These are phyloP conservation scores for Serranus cabrilla DNA, from an alignment of 2,797 vertebrate species.

Conservation along the genomic window DNA sequence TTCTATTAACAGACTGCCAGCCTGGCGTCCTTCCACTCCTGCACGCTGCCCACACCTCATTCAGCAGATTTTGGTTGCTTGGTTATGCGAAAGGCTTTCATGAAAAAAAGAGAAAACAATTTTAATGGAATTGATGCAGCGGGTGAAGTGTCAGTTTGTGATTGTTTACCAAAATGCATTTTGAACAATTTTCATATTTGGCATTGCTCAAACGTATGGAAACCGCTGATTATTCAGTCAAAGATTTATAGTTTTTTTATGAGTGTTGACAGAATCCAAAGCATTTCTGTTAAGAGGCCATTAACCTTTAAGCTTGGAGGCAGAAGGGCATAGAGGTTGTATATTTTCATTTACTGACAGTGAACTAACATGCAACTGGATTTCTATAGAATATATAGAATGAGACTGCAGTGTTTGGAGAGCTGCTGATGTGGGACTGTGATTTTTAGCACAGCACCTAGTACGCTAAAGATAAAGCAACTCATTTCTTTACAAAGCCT, in stretches of 20 bases:
- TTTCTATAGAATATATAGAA: not conserved
- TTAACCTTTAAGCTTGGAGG: not conserved
- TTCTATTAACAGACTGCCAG: conserved; percentile 61
- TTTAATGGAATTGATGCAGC: conserved; percentile 22
- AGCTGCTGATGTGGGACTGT: not conserved
- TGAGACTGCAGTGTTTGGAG: not conserved
- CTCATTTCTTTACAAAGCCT: not conserved
- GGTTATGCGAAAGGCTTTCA: conserved; percentile 43
- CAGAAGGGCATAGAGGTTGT: not conserved
- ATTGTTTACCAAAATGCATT: conserved; percentile 33
- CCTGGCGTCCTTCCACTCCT: conserved; percentile 43
- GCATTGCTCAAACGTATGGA: not conserved
- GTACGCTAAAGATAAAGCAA: not conserved
- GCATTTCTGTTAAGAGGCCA: conserved; percentile 1
- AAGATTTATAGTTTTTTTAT: not conserved
- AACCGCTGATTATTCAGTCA: conserved; percentile 4
- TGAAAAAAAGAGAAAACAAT: not conserved
- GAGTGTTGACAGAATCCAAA: conserved; percentile 11
- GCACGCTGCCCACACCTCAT: conserved; percentile 51
- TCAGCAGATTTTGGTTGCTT: conserved; percentile 44
- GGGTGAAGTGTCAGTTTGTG: conserved; percentile 11
- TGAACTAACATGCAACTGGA: not conserved
- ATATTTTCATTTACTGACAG: not conserved
- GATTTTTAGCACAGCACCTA: not conserved
- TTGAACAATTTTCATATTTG: not conserved